Evolutionary conservation across 2,797 vertebrate species (phyloP).

Genomic region (Gymnopithys bicolor): DNA sequence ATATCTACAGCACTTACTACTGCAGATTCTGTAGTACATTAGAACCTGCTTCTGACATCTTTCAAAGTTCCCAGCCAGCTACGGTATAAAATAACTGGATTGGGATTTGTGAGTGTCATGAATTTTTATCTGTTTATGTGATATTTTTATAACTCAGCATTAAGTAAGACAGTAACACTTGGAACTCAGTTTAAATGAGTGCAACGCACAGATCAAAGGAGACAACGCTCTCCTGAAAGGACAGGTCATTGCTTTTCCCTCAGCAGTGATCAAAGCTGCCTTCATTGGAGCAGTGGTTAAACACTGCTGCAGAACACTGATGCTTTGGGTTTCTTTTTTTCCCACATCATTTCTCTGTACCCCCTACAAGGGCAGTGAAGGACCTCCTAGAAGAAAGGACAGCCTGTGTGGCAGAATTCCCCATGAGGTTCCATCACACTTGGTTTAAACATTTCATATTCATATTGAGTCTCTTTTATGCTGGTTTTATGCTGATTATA

Average conservation of each 20-base stretch:
- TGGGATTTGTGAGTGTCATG: background rate
- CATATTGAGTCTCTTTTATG: constrained; percentile 41
- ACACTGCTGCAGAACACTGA: background rate
- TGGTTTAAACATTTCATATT: constrained; percentile 40
- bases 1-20: background rate
- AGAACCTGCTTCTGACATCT: background rate
- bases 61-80: background rate
- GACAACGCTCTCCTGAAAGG: background rate
- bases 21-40: background rate
- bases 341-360: background rate
- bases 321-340: background rate
- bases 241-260: background rate
- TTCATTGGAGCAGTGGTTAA: constrained; percentile 27
- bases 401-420: constrained; percentile 31
- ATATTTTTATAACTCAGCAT: constrained; percentile 14
- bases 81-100: background rate
- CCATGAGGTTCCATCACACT: background rate
- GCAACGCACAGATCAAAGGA: background rate
- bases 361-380: constrained; percentile 29
- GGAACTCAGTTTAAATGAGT: background rate
- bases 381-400: constrained; percentile 49
- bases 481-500: constrained; percentile 59
- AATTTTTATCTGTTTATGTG: constrained; percentile 4
- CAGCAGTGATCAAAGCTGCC: constrained; percentile 35
- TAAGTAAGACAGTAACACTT: background rate